These are phyloP conservation scores for Zygogramma bicolorata DNA, from an alignment of 2,888 invertebrate species.

Conservation along the genomic window DNA sequence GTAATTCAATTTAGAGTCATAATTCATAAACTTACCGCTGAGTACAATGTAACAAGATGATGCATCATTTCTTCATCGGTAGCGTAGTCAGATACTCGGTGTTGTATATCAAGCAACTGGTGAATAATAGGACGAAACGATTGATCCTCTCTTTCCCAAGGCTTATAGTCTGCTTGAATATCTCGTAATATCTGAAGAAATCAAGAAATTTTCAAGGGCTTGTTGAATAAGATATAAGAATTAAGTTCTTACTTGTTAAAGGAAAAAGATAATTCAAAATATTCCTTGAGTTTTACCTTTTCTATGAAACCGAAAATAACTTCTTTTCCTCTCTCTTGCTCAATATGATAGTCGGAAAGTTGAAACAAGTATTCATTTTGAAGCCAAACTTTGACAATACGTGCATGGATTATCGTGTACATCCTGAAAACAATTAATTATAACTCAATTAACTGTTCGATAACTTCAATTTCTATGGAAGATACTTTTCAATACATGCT, in stretches of 20 bases:
- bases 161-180: not conserved
- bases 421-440: slow-evolving; percentile 39
- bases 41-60: slow-evolving; percentile 52
- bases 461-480: not conserved
- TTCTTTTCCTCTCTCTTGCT: slow-evolving; percentile 40
- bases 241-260: no score
- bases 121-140: slow-evolving; percentile 46
- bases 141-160: slow-evolving; percentile 5
- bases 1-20: not conserved
- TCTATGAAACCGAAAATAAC: slow-evolving; percentile 47
- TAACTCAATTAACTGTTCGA: not conserved
- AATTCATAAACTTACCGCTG: slow-evolving; percentile 46
- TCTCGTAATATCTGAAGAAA: not conserved
- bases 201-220: no score
- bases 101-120: slow-evolving; percentile 48
- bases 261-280: not conserved
- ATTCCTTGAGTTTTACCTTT: slow-evolving; percentile 27
- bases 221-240: no score
- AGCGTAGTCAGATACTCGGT: slow-evolving; percentile 45
- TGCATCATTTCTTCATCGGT: slow-evolving; percentile 52
- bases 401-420: slow-evolving; percentile 49
- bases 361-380: slow-evolving; percentile 48
- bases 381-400: slow-evolving; percentile 54
- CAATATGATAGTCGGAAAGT: slow-evolving; percentile 41
- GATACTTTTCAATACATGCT: no score